Base-by-base conservation (phyloP, 2,888 invertebrate genomes). In the Pharmacophagus antenor region DNA sequence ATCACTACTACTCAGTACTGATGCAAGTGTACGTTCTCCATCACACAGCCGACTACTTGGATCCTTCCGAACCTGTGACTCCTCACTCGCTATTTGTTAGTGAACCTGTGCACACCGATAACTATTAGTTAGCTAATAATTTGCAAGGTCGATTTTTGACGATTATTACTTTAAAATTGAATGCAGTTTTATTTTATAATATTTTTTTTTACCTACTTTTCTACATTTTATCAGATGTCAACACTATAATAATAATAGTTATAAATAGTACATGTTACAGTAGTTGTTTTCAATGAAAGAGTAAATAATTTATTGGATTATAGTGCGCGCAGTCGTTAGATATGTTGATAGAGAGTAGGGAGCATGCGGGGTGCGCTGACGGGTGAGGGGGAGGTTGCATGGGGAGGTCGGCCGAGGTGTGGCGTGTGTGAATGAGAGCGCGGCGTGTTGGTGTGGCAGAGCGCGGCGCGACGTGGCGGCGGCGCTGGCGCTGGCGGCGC, bases 401-500 rank as follows among this genome's bases (percentile, higher is more conserved):
- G 51, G 27, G 18, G 27, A 20, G 21, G n/a, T 23, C 12, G 37
- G 8, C 31, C 18, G 49, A 18, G 42, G 20, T 23, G 15, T 41
- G 52, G 17, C 15, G 31, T 17, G 56, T 20, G 51, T 18, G 57
- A 50, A 25, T 23, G 54, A 52, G 59, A 56, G 57, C 18, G 56
- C 23, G 47, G 56, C 37, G 49, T 60, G 62, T 64, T 62, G 65
- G 65, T 64, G 66, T 65, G 53, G 68, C 79, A 82, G 84, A 74
- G 82, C 76, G 78, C 77, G 80, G 72, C 77, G 79, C 72, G 76
- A 70, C 76, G 74, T 72, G 82, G 71, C 77, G 80, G 70, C 79
- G 81, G 73, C 75, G 74, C 72, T 74, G 78, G 78, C 80, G 82
- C 80, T 82, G 82, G 74, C 78, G 82, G 81, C 82, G 85, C 74